Percentiles rank a stretch among this genome's conserved stretches.
Conservation (phyloP, 2,888 invertebrate genomes). For the Chorisops tibialis region DNA sequence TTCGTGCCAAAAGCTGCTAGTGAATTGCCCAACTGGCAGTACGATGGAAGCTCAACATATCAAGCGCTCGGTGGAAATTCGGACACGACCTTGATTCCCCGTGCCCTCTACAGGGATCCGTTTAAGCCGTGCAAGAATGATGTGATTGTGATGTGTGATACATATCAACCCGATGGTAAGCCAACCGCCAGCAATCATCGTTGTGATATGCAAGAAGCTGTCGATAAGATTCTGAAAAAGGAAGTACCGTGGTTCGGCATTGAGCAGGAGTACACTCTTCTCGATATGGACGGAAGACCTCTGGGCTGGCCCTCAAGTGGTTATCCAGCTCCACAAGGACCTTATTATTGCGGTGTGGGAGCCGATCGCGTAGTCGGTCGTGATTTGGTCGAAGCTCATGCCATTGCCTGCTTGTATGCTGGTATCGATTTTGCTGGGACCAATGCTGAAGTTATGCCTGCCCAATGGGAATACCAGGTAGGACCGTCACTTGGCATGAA, state of each 20-base stretch:
- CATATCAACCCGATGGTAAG: conserved; percentile 60
- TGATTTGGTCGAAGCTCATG: conserved; percentile 78
- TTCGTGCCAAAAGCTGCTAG: conserved; percentile 59
- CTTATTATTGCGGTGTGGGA: conserved; percentile 83
- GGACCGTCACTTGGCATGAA: conserved; percentile 63
- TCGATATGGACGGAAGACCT: conserved; percentile 60
- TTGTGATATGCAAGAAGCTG: conserved; percentile 52
- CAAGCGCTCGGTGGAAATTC: conserved; percentile 64
- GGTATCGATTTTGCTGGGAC: conserved; percentile 75
- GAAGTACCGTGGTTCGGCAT: conserved; percentile 72
- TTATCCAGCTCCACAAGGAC: conserved; percentile 68
- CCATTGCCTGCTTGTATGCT: conserved; percentile 66
- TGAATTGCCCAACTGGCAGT: conserved; percentile 73
- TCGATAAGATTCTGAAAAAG: conserved; percentile 58
- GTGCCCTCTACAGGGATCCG: conserved; percentile 76
- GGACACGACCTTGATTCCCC: conserved; percentile 72
- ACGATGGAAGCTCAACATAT: conserved; percentile 70
- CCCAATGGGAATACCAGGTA: conserved; percentile 70
- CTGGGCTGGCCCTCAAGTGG: conserved; percentile 72
- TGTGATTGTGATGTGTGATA: conserved; percentile 73
- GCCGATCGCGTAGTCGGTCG: conserved; percentile 73
- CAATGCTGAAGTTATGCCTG: conserved; percentile 81
- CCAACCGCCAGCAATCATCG: conserved; percentile 55
- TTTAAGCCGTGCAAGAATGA: conserved; percentile 68
- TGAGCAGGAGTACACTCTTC: conserved; percentile 62